Base-by-base conservation (phyloP, 2,888 invertebrate species). In the Scaptomyza caliginosa region DNA sequence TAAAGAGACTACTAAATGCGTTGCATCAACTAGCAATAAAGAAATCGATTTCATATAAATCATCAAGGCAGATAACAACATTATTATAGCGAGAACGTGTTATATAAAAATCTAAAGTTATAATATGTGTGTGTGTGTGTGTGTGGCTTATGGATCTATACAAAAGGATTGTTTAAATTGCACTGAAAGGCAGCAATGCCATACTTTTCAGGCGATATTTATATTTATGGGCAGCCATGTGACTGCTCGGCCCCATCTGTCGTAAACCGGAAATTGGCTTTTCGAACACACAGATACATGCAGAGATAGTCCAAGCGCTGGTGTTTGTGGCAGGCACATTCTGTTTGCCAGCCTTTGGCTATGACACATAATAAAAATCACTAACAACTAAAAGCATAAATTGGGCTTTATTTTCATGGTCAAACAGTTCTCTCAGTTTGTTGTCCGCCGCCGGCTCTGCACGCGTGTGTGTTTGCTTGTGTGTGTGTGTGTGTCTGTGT, bases 341-440 rank as follows among this genome's bases (percentile, higher is more conserved):
- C 58, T 55, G 34, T 40, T 58, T 52, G 62, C 58, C 40, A 63
- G 55, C 70, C 63, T 62, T 76, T 78, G 85, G 71, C 79, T 78
- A 76, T 81, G 81, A 80, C 82, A 83, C 84, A 86, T 86, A 83
- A 83, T 86, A 83, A 83, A 83, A 86, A 83, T 86, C 82, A 83
- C 79, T 77, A 80, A 80, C 81, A 83, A 84, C 86, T 77, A 83
- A 80, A 81, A 86, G 76, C 83, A 83, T 83, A 83, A 83, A 83
- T 83, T 84, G 69, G 81, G 72, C 84, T 83, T 83, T 83, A 85
- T 74, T 81, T 82, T 78, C 81, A 81, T 82, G 81, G 79, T 71
- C 82, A 78, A 76, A 45, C 69, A 59, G 62, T 67, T 63, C 63
- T 63, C 63, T 40, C 49, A 48, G 34, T 39, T 26, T 56, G 36